Evolutionary conservation across 1,140 invertebrate genomes (phyloP).

Genomic region (Dysdera silvatica): DNA sequence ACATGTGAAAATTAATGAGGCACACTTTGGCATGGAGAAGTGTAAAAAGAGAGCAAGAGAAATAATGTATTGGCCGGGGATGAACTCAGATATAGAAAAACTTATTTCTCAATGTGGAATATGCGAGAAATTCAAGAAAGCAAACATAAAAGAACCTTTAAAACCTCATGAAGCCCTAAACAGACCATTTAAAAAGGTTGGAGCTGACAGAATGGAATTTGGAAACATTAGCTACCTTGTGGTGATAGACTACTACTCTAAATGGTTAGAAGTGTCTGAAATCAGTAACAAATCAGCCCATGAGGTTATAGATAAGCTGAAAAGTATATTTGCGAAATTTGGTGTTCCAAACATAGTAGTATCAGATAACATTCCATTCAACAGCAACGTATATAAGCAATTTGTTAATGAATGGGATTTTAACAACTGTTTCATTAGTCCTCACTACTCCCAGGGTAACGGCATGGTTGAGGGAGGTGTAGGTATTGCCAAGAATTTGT

Average conservation of each 20-base stretch:
- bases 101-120: conserved; percentile 1
- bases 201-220: background rate
- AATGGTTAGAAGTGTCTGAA: conserved; percentile 1
- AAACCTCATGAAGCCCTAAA: background rate
- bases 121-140: background rate
- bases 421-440: background rate
- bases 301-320: background rate
- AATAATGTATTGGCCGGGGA: background rate
- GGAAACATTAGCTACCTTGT: background rate
- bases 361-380: conserved; percentile 2
- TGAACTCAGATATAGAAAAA: background rate
- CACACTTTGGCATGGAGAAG: conserved; percentile 37
- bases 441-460: background rate
- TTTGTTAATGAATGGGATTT: conserved; percentile 1
- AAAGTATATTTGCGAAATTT: background rate
- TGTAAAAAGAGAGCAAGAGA: conserved; percentile 1
- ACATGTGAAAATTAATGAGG: conserved; percentile 36
- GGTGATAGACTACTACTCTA: background rate
- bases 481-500: background rate
- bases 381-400: background rate
- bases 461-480: conserved; percentile 4
- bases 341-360: background rate
- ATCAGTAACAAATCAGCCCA: background rate
- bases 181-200: conserved; percentile 9
- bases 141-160: background rate